Base-by-base conservation (phyloP, 2,797 vertebrate species). In the Muscicapa comitata region DNA sequence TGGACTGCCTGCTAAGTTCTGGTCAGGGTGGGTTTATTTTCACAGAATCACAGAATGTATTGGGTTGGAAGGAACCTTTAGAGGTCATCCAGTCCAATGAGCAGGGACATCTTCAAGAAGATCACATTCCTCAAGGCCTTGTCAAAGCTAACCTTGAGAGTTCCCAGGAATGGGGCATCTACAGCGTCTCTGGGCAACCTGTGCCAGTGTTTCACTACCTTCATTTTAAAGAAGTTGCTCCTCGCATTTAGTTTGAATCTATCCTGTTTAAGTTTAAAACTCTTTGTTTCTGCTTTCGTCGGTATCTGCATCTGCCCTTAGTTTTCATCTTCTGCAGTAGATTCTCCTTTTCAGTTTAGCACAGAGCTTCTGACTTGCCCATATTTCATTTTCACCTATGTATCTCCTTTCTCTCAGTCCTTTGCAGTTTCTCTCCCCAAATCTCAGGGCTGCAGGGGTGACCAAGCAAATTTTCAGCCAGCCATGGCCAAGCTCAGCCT, bases 401-500 rank as follows among this genome's bases (percentile, higher is more conserved):
- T 6, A 31, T 16, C 20, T 86, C 77, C n/a, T 59, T 70, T 31
- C 29, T 28, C 42, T 59, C n/a, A 10, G 17, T 6, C 38, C 17
- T 80, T 35, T 50, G 26, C 18, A 43, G 15, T 33, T 76, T 42
- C 55, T 63, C 13, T 79, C 25, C 31, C 23, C 4, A 17, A 1
- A 0, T 40, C 53, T 73, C 17, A 43, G 7, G 35, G 48, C 65
- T 31, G 26, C 74, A 82, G 48, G 73, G 43, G 26, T 14, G 33
- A 31, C 13, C 40, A 72, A 66, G 25, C 4, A 18, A 38, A 26
- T n/a, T 71, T 28, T 59, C 73, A 68, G 63, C 0, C 3, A 80
- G 51, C 8, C 2, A 16, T 1, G n/a, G 25, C 33, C 59, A 16
- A 31, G 25, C 25, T 45, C 7, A 13, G 48, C 1, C 1, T 3